These are phyloP conservation scores for Pygoscelis antarcticus DNA, from an alignment of 2,113 vertebrate species.

Conservation along the genomic window DNA sequence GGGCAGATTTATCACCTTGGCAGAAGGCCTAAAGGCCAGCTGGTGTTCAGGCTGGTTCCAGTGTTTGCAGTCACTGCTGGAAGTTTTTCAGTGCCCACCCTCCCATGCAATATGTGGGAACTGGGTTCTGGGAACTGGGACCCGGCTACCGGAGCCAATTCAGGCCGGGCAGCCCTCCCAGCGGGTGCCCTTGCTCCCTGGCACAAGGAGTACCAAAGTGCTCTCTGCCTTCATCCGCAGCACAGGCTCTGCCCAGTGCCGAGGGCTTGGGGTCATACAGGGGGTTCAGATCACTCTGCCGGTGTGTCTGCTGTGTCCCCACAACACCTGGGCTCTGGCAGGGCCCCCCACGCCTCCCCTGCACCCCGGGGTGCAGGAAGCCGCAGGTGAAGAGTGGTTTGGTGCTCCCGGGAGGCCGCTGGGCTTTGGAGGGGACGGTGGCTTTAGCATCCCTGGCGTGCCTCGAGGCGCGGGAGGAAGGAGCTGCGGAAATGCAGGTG, in stretches of 20 bases:
- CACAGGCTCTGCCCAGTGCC: rapidly evolving
- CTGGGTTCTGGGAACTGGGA: not conserved
- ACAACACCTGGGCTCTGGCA: not conserved
- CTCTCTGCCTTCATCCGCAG: not conserved
- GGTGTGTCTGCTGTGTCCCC: not conserved
- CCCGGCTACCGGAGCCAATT: not conserved
- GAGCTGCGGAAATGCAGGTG: not conserved
- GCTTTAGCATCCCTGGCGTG: not conserved
- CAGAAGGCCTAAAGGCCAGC: not conserved
- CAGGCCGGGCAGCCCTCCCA: not conserved
- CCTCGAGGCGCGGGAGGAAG: not conserved
- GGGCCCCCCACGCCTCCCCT: rapidly evolving
- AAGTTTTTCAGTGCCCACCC: not conserved
- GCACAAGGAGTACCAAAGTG: not conserved
- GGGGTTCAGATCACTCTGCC: rapidly evolving
- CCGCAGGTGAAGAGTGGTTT: not conserved
- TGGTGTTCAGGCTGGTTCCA: not conserved
- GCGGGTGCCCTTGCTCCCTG: not conserved
- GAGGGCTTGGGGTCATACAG: not conserved
- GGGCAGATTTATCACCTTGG: not conserved
- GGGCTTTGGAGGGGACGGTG: not conserved
- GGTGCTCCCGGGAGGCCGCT: not conserved
- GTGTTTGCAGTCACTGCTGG: not conserved
- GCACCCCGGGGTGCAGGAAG: not conserved
- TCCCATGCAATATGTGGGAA: not conserved